Evolutionary conservation across 2,888 invertebrate genomes (phyloP), one percentile per base, ranked within the genome.

Genomic region (Nephrotoma appendiculata): DNA sequence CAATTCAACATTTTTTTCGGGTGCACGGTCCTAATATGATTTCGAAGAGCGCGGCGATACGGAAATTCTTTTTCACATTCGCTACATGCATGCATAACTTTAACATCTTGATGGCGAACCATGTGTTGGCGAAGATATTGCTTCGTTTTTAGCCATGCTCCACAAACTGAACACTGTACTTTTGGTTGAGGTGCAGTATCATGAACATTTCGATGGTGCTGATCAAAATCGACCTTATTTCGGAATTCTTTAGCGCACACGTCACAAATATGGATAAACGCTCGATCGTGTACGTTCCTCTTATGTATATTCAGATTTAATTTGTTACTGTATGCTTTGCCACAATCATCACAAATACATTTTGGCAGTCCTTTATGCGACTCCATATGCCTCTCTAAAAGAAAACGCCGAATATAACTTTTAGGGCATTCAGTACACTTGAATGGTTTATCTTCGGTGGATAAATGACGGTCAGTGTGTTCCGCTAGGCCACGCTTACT

Each of bases 181-280:
- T 90, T 90, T 6, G 91, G 91, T 44, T 87, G 88, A 83, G 89
- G 89, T 0, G 90, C 89, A n/a, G 90, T 90, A 0, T 90, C 89
- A 86, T 91, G 91, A 12, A 44, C 45, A 87, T 90, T 90, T 71
- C 89, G 86, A 42, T 84, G 84, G 88, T 91, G 91, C 1, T 90
- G 90, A 84, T 90, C 90, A 87, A 91, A 91, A 31, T 90, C 89
- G 0, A 90, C 89, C 11, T 90, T 89, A 5, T 90, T 91, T 0
- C 90, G 89, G 86, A 91, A 91, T 6, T 90, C 90, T 88, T 91
- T 91, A 1, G 91, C 91, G 45, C 91, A 91, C 6, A 91, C 90
- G 88, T 91, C 87, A 86, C 87, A 87, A 31, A 86, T 41, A 7
- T 86, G 86, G 31, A 42, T 44, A 57, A 44, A 86, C 6, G 52